Evolutionary conservation across 1,140 invertebrate genomes (phyloP), one percentile per base, ranked within the genome.

Genomic region (Adelges cooleyi): DNA sequence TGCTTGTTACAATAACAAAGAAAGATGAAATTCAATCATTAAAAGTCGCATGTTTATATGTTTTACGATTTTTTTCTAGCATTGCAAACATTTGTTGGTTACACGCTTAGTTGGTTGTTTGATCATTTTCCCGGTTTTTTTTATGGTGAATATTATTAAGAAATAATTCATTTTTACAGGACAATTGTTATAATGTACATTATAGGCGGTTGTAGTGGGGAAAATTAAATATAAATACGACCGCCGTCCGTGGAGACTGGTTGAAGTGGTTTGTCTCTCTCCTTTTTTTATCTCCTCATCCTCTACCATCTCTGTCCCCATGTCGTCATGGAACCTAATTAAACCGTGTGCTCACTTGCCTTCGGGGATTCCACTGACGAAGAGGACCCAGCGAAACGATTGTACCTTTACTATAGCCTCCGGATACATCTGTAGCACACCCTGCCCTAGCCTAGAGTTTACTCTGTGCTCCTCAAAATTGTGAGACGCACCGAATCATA

Each of bases 211-310:
- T 5, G 29, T 52, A 18, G 29, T 17, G 50, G n/a, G 11, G 8
- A 36, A 42, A 56, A 56, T 56, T 13, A 56, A 56, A 56, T 56
- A 22, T 42, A 56, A 56, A 56, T 36, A 56, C 8, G n/a, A 25
- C n/a, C 36, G 20, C n/a, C 17, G 20, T 54, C 36, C 20, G 22
- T 15, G 13, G 52, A 42, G 53, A 56, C 38, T n/a, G 29, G 2
- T 42, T 8, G 33, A 6, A 18, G 15, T 38, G 29, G 18, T 36
- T 9, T 33, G 5, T 33, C 29, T 33, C 11, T 33, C 29, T 54
- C 4, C 33, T 23, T 15, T 4, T 44, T n/a, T 17, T 15, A 8
- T 17, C 15, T n/a, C n/a, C 10, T 44, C 15, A n/a, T 38, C 36
- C 36, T 38, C 13, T 38, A 38, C 36, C 36, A 38, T 17, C 8